These are phyloP conservation scores for Donacobius atricapilla DNA, from an alignment of 2,113 vertebrate genomes.

Conservation along the genomic window DNA sequence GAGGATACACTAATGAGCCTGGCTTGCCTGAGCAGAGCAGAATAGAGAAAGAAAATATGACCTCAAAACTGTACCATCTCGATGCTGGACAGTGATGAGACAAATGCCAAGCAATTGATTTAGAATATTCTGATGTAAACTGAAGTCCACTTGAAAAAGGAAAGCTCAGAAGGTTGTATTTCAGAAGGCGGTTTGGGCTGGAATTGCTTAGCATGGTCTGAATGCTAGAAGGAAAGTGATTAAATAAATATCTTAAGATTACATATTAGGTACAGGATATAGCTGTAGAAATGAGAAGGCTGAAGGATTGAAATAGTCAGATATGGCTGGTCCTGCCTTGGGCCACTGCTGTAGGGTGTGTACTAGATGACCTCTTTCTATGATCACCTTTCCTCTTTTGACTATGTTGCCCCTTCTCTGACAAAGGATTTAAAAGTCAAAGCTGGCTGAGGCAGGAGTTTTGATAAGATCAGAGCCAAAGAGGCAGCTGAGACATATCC, in stretches of 20 bases:
- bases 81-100: neutral
- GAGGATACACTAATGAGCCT: neutral
- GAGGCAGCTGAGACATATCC: neutral
- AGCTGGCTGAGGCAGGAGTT: neutral
- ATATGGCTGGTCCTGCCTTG: neutral
- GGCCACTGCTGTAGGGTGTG: neutral
- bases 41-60: neutral
- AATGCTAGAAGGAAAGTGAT: neutral
- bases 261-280: neutral
- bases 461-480: neutral
- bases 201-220: neutral
- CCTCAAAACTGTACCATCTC: neutral
- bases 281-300: neutral
- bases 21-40: neutral
- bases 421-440: neutral
- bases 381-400: neutral
- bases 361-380: neutral
- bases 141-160: neutral
- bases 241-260: neutral
- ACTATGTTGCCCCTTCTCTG: neutral
- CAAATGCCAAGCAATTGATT: neutral
- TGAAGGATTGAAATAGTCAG: neutral
- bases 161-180: neutral
- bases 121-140: neutral
- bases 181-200: too few relatives aligned